Evolutionary conservation across 2,797 vertebrate species (phyloP).

Genomic region (Hylomyscus alleni): DNA sequence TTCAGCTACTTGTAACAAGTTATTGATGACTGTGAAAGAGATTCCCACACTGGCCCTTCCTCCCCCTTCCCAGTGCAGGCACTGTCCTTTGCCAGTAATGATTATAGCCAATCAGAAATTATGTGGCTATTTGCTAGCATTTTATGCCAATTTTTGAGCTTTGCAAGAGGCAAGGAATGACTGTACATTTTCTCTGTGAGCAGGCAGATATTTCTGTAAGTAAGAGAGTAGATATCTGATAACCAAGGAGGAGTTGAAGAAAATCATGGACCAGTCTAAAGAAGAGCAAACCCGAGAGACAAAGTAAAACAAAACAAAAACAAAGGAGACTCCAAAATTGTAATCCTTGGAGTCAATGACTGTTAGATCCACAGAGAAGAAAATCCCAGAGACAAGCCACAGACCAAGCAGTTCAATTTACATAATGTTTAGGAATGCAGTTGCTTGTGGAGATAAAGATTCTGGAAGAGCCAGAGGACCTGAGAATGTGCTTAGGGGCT

Average conservation of each 20-base stretch:
- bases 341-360: not conserved
- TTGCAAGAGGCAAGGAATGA: not conserved
- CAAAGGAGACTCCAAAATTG: not conserved
- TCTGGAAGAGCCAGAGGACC: not conserved
- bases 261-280: not conserved
- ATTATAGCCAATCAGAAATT: not conserved
- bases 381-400: not conserved
- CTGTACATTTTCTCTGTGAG: constrained; percentile 6
- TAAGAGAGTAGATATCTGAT: not conserved
- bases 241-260: not conserved
- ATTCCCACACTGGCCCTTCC: not conserved
- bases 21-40: not conserved
- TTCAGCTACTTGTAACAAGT: not conserved
- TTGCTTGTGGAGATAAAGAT: constrained; percentile 8
- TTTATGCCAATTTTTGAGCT: not conserved
- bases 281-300: not conserved
- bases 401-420: not conserved
- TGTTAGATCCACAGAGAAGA: not conserved
- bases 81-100: not conserved
- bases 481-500: not conserved
- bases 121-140: not conserved
- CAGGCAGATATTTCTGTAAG: not conserved
- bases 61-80: not conserved
- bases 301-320: not conserved
- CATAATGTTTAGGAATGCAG: not conserved